These are phyloP conservation scores for Cladopsammia gracilis DNA, from an alignment of 64 coral and sea anemone genomes.

Conservation along the genomic window DNA sequence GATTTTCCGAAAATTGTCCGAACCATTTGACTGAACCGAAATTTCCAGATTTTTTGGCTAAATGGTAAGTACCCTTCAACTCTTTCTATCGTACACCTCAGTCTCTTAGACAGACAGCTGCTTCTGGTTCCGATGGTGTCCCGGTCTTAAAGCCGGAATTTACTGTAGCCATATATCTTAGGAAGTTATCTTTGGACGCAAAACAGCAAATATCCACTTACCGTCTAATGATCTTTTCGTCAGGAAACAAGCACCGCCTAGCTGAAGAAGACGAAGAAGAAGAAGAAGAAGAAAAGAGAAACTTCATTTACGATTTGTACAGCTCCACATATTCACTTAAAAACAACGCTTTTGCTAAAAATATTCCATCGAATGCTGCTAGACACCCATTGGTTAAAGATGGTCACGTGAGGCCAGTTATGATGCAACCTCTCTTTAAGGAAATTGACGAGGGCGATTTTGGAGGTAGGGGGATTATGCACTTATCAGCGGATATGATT, in stretches of 20 bases:
- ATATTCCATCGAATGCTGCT: constrained; percentile 24
- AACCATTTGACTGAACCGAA: too few relatives aligned
- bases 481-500: too few relatives aligned
- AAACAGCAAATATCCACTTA: too few relatives aligned
- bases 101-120: too few relatives aligned
- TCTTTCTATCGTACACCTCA: too few relatives aligned
- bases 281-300: constrained; percentile 63
- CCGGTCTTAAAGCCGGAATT: too few relatives aligned
- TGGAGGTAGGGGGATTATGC: constrained; percentile 67
- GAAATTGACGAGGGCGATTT: constrained; percentile 75
- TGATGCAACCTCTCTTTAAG: constrained; percentile 56
- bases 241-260: background rate
- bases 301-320: constrained; percentile 79
- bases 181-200: too few relatives aligned
- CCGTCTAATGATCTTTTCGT: background rate
- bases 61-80: too few relatives aligned
- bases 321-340: constrained; percentile 37
- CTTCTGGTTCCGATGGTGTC: too few relatives aligned
- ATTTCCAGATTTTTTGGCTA: too few relatives aligned
- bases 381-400: constrained; percentile 39
- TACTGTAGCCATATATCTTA: too few relatives aligned
- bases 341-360: background rate
- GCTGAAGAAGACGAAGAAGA: background rate
- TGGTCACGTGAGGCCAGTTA: constrained; percentile 62
- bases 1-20: too few relatives aligned